phyloP scores from a whole-genome alignment of 2,113 vertebrate genomes.

The Triplophysa tibetana region DNA sequence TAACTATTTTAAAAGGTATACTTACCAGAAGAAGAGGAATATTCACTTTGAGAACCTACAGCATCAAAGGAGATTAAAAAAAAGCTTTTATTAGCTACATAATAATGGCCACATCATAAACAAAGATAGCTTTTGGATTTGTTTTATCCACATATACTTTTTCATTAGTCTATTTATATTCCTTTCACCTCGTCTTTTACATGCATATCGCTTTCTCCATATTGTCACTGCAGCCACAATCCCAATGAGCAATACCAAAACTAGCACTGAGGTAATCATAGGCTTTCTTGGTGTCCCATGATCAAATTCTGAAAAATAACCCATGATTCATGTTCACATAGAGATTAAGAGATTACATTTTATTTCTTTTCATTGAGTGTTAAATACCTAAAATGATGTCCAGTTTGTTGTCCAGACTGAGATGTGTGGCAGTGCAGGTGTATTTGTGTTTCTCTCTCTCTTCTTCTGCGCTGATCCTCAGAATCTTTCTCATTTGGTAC shows the following conservation, averaged over 20 bases:
- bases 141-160: no score
- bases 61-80: neutral
- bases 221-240: neutral
- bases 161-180: neutral
- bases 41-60: neutral
- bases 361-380: no score
- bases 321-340: neutral
- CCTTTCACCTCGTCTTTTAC: neutral
- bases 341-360: no score
- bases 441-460: conserved; percentile 34
- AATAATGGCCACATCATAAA: no score
- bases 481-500: conserved; percentile 44
- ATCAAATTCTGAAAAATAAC: neutral
- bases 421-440: conserved; percentile 39
- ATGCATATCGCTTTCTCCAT: neutral
- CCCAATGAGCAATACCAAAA: neutral
- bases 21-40: neutral
- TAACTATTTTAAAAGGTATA: neutral
- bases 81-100: no score
- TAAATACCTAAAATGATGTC: neutral
- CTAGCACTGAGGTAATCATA: neutral
- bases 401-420: conserved; percentile 48
- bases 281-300: neutral
- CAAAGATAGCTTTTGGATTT: no score
- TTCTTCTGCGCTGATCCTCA: conserved; percentile 13